A percentile compares a stretch with the other conserved stretches of the same genome.
Evolutionary conservation across 2,888 invertebrate species (phyloP).

Genomic region (Pachliopta kotzebuea): DNA sequence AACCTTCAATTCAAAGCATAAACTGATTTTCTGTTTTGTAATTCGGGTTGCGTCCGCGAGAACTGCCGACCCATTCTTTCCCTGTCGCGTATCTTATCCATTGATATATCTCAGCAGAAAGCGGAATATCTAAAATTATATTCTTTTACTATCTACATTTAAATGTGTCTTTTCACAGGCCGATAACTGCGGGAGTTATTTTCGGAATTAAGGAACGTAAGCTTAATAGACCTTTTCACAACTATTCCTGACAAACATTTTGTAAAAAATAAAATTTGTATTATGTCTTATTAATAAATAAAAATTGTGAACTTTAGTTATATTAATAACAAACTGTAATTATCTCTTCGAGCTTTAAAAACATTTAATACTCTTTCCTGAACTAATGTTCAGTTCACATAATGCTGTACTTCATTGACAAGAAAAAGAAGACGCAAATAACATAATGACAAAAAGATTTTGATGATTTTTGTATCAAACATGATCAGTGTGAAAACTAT

Average conservation of each 20-base stretch:
- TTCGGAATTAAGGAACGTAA: neutral
- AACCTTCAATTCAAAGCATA: constrained; percentile 63
- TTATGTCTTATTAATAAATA: no score
- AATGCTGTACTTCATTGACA: no score
- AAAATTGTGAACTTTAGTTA: no score
- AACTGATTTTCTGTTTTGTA: constrained; percentile 68
- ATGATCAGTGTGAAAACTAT: no score
- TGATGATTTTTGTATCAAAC: neutral
- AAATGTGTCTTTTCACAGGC: constrained; percentile 16
- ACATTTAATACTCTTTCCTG: no score
- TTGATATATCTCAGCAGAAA: constrained; percentile 50
- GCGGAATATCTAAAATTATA: constrained; percentile 49
- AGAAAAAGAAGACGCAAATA: neutral
- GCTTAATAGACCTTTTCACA: neutral
- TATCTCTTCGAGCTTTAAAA: no score
- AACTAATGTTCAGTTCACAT: no score
- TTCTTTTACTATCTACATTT: constrained; percentile 28
- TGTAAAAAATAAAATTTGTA: no score
- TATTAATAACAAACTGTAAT: no score
- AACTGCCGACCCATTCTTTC: constrained; percentile 56
- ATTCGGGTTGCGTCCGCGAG: constrained; percentile 66
- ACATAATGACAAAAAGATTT: neutral
- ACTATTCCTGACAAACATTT: neutral
- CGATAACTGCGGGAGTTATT: constrained; percentile 1
- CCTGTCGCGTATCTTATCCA: constrained; percentile 48